Base-by-base conservation (phyloP, 2,797 vertebrate genomes). In the Danio tinwini region DNA sequence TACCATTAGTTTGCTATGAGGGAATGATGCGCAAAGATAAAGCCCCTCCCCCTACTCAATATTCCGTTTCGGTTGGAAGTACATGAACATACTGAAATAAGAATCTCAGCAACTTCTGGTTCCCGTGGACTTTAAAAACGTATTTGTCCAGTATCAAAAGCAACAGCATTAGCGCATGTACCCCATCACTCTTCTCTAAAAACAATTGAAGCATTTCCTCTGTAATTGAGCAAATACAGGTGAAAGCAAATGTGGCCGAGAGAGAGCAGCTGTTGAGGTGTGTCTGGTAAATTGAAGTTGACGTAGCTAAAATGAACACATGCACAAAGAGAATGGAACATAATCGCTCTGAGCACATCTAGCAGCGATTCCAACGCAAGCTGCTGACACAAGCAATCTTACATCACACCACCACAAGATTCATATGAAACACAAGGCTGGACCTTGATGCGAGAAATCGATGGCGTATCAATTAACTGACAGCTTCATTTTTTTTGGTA, bases 321-420 rank as follows among this genome's bases (percentile, higher is more conserved):
- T n/a, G 19, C 81, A 74, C 69, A 58, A 65, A 78, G 73, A 80
- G 44, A 68, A 78, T 53, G 73, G 64, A 80, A 64, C 73, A 76
- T 80, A 82, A 82, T 76, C 71, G 73, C 74, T 73, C 62, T 19
- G 59, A 72, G 76, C 72, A 42, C 61, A 8, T 63, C 45, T 68
- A 76, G 44, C 62, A 62, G 49, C 40, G 50, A 61, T 64, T 65
- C 55, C 56, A 76, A 40, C 17, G 42, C 68, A 68, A 71, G 52
- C 77, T 74, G 74, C 83, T 82, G 81, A 83, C 81, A 85, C 81
- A 74, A 83, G 70, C 78, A 65, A 80, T 80, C 70, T 82, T 62
- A 19, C 62, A 29, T 74, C 68, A 65, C 63, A 61, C 40, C 6
- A 75, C 29, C 55, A 17, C 42, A 53, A 10, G 21, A 45, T 14